Evolutionary conservation across 2,888 invertebrate genomes (phyloP).

Genomic region (Argyresthia albistria): DNA sequence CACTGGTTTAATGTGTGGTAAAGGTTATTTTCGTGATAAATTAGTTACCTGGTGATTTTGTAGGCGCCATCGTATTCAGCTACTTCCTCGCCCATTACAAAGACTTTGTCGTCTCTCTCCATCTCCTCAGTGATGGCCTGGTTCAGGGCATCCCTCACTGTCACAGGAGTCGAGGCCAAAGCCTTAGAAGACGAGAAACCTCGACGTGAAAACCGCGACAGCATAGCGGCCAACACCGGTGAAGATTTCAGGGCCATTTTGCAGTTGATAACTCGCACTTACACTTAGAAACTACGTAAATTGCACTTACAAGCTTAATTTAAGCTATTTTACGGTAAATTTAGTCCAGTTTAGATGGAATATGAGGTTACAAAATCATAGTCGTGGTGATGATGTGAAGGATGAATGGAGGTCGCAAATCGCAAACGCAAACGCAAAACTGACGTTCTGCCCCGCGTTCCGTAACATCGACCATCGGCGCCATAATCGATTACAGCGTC

Average conservation of each 20-base stretch:
- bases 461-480: no score
- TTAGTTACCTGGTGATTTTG: slow-evolving; percentile 82
- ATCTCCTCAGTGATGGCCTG: slow-evolving; percentile 97
- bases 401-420: slow-evolving; percentile 63
- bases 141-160: slow-evolving; percentile 97
- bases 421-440: no score
- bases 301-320: slow-evolving; percentile 21
- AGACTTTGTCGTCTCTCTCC: slow-evolving; percentile 91
- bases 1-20: neutral
- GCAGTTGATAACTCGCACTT: neutral
- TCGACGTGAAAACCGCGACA: slow-evolving; percentile 43
- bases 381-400: slow-evolving; percentile 28
- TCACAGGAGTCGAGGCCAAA: slow-evolving; percentile 78
- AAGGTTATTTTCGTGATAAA: neutral
- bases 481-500: no score
- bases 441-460: no score
- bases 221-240: slow-evolving; percentile 42
- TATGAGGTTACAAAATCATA: slow-evolving; percentile 35
- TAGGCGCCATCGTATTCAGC: slow-evolving; percentile 99
- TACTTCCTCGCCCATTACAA: slow-evolving; percentile 96
- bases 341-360: slow-evolving; percentile 25
- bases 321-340: slow-evolving; percentile 21
- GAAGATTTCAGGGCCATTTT: slow-evolving; percentile 64
- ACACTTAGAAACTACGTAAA: slow-evolving; percentile 18
- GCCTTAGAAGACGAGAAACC: slow-evolving; percentile 53